These are phyloP conservation scores for Amiota communis DNA, from an alignment of 2,888 invertebrate genomes.

Conservation along the genomic window DNA sequence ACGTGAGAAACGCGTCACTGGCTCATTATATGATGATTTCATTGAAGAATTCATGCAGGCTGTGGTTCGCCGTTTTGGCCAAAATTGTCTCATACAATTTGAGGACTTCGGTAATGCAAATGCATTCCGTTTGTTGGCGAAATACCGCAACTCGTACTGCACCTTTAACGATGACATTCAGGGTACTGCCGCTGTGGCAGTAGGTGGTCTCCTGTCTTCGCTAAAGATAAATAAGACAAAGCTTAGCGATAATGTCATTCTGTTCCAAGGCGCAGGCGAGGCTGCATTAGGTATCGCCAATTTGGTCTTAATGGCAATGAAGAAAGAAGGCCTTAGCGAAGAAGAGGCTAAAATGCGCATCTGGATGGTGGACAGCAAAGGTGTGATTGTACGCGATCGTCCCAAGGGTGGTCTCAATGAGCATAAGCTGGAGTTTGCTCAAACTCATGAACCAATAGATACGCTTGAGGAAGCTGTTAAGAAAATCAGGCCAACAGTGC, in stretches of 20 bases:
- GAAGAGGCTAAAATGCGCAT: constrained; percentile 86
- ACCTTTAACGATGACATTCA: constrained; percentile 99
- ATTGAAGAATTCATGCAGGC: constrained; percentile 98
- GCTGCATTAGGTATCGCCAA: constrained; percentile 95
- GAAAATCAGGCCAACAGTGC: constrained; percentile 86
- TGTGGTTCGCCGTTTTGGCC: constrained; percentile 87
- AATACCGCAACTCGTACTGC: constrained; percentile 91
- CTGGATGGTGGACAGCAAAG: constrained; percentile 97
- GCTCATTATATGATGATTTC: constrained; percentile 91
- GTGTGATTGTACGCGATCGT: constrained; percentile 90
- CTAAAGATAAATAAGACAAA: constrained; percentile 86
- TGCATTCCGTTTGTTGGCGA: constrained; percentile 93
- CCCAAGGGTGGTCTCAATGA: constrained; percentile 86
- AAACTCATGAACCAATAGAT: constrained; percentile 83
- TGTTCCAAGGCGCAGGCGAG: constrained; percentile 98
- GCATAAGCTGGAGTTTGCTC: constrained; percentile 89
- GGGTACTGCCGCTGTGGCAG: constrained; percentile 96
- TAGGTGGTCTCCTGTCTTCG: constrained; percentile 93
- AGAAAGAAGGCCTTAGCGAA: constrained; percentile 83
- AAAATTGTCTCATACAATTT: constrained; percentile 91
- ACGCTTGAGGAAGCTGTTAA: constrained; percentile 87
- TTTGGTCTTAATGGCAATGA: constrained; percentile 94
- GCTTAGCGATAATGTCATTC: constrained; percentile 87
- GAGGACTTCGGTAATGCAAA: constrained; percentile 99
- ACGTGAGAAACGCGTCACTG: constrained; percentile 87